These are phyloP conservation scores for Lampris incognitus DNA, from an alignment of 2,113 vertebrate species.

Conservation along the genomic window DNA sequence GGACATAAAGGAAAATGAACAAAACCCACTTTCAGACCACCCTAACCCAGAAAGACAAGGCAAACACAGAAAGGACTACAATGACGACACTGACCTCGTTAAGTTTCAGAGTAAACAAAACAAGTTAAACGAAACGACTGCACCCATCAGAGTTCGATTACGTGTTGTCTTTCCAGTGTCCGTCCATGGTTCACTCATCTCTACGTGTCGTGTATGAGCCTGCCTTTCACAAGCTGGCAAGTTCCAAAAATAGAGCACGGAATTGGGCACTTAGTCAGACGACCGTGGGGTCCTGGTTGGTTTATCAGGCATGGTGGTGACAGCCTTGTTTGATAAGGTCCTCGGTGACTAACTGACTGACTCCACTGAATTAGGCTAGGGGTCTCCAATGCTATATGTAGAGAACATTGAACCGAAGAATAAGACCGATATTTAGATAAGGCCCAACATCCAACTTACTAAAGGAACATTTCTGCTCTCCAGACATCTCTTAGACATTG, in stretches of 20 bases:
- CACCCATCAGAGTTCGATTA: background rate
- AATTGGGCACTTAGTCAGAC: conserved; percentile 39
- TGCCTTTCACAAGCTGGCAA: conserved; percentile 53
- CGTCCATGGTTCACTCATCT: conserved; percentile 61
- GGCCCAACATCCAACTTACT: too few species aligned
- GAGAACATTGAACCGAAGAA: background rate
- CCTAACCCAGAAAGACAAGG: conserved; percentile 31
- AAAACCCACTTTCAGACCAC: conserved; percentile 1
- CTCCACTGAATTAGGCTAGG: conserved; percentile 52
- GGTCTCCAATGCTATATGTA: background rate
- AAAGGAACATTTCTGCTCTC: too few species aligned
- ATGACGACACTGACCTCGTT: conserved; percentile 33
- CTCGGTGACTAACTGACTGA: conserved; percentile 35
- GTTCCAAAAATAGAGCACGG: conserved; percentile 73
- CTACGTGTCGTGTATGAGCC: conserved; percentile 39
- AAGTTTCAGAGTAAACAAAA: conserved; percentile 38
- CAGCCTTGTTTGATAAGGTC: conserved; percentile 35
- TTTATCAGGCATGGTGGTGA: conserved; percentile 47
- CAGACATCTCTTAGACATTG: too few species aligned
- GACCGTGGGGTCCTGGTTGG: conserved; percentile 37
- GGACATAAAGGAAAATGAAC: background rate
- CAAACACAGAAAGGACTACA: conserved; percentile 11
- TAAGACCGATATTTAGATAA: too few species aligned
- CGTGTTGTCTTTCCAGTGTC: conserved; percentile 23
- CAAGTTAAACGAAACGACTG: conserved; percentile 6